phyloP scores from a whole-genome alignment of 2,888 invertebrate species.

The Lasius fuliginosus region DNA sequence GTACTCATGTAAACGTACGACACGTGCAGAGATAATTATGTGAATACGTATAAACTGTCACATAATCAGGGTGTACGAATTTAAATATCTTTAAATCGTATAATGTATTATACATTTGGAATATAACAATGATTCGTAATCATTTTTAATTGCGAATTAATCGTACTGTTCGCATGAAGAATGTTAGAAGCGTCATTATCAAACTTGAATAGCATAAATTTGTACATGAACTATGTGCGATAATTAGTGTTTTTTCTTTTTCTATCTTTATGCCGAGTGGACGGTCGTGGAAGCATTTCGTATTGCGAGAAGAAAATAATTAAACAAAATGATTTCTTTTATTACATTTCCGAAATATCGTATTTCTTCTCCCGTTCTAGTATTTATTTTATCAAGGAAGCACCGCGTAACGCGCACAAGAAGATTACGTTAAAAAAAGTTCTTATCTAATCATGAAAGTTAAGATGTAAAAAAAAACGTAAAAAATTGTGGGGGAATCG shows the following conservation, averaged over 20 bases:
- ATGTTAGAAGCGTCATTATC: background rate
- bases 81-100: background rate
- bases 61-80: background rate
- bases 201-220: background rate
- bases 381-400: background rate
- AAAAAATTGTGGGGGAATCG: background rate
- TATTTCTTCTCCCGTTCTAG: background rate
- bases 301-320: background rate
- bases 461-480: background rate
- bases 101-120: background rate
- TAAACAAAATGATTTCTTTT: background rate
- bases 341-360: background rate
- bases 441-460: background rate
- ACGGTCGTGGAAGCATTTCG: background rate
- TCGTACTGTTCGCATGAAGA: background rate
- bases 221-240: background rate
- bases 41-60: background rate
- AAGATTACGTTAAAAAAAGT: background rate
- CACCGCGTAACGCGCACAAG: background rate
- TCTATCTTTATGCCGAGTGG: background rate
- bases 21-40: slow-evolving; percentile 38
- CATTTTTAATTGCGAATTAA: background rate
- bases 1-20: background rate
- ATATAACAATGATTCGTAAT: background rate
- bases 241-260: background rate